phyloP scores from a whole-genome alignment of 2,113 vertebrate species.

The Fregetta grallaria region DNA sequence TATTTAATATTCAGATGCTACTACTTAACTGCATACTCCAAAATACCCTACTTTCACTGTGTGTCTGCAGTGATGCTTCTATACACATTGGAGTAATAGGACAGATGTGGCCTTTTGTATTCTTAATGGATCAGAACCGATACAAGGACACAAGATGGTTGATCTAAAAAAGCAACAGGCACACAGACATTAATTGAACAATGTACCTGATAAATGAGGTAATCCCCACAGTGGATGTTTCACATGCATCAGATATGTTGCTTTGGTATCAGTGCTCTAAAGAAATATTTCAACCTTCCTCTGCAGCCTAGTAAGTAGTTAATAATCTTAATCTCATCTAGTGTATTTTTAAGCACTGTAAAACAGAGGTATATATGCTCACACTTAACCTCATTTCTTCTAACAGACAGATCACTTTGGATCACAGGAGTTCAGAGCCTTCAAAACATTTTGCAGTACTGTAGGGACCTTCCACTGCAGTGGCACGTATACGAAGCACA shows the following conservation, averaged over 20 bases:
- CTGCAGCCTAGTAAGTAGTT: not conserved
- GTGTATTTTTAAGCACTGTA: not conserved
- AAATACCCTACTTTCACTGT: not conserved
- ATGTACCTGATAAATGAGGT: not conserved
- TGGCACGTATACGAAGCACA: not conserved
- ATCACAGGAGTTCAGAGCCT: not conserved
- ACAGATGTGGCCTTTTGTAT: conserved; percentile 17
- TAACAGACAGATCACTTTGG: not conserved
- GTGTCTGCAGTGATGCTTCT: not conserved
- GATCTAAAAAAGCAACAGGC: not conserved
- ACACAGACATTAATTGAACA: not conserved
- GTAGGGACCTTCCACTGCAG: not conserved
- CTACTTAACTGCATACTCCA: not conserved
- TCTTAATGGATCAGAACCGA: conserved; percentile 19
- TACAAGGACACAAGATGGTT: not conserved
- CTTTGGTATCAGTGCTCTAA: not conserved
- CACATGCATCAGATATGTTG: not conserved
- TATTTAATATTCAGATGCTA: not conserved
- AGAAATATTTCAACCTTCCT: not conserved
- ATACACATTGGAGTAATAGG: not conserved
- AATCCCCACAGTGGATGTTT: not conserved
- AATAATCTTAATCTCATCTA: not conserved
- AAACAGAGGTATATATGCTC: not conserved
- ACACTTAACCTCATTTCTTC: not conserved
- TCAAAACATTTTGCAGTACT: not conserved